Percentiles rank a stretch among this genome's conserved stretches.
Conservation (phyloP, 2,888 invertebrate species). For the Eupeodes latifasciatus region DNA sequence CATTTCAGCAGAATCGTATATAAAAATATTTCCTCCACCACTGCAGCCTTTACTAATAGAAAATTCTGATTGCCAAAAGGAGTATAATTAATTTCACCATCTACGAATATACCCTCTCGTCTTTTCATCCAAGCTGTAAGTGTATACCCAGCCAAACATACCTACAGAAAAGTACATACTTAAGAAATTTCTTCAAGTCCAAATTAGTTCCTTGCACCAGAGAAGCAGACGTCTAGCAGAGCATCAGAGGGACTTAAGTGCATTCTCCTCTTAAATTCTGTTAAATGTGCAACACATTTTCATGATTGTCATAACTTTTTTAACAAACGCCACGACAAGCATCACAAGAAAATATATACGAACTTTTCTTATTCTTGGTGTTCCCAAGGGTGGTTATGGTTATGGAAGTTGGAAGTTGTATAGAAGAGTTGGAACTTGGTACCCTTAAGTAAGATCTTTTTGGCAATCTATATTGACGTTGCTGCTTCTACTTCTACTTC, state of each 20-base stretch:
- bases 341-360: neutral
- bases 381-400: neutral
- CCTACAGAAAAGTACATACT: neutral
- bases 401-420: neutral
- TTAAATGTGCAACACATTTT: conserved; percentile 64
- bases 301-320: conserved; percentile 64
- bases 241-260: conserved; percentile 52
- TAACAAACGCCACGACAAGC: conserved; percentile 6
- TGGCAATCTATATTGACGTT: conserved; percentile 67
- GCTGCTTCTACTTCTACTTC: neutral
- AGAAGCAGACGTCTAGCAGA: conserved; percentile 60
- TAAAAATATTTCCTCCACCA: neutral
- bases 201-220: conserved; percentile 53
- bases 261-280: conserved; percentile 41
- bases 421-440: too few relatives aligned
- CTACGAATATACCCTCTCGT: neutral
- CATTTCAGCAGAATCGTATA: conserved; percentile 3
- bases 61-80: conserved; percentile 40
- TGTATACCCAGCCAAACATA: neutral
- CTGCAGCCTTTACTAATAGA: conserved; percentile 12
- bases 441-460: conserved; percentile 32
- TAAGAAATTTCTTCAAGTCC: conserved; percentile 41
- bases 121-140: neutral
- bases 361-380: conserved; percentile 38
- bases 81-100: conserved; percentile 47